These are phyloP conservation scores for Caenorhabditis sp. DNA, from an alignment of 2,888 invertebrate genomes.

Conservation along the genomic window DNA sequence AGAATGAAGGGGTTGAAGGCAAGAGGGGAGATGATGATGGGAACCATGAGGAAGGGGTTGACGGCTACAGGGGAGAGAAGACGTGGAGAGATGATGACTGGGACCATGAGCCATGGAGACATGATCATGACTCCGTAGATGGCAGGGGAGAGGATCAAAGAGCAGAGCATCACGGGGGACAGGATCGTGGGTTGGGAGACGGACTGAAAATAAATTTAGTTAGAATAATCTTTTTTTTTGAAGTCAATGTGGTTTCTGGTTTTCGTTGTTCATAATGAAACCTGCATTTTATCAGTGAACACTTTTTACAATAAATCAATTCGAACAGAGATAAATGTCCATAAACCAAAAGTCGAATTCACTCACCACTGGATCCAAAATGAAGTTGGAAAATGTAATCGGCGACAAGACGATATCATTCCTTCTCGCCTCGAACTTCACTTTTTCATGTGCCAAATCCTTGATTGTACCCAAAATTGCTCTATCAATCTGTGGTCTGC, in stretches of 20 bases:
- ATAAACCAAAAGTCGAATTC: not conserved
- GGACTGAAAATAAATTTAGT: constrained; percentile 25
- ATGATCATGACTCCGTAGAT: constrained; percentile 65
- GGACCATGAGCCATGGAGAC: constrained; percentile 75
- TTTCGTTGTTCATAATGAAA: too few species aligned
- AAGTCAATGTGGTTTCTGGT: not conserved
- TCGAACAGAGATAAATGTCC: too few species aligned
- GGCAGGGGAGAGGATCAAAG: constrained; percentile 65
- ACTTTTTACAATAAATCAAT: too few species aligned
- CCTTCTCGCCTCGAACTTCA: constrained; percentile 60
- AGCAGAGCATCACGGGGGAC: constrained; percentile 59
- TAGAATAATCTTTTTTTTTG: not conserved
- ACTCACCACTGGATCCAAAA: constrained; percentile 59
- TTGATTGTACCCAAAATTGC: constrained; percentile 64
- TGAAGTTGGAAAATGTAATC: constrained; percentile 49
- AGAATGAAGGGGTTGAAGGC: constrained; percentile 72
- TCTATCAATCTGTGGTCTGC: constrained; percentile 44
- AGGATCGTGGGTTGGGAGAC: constrained; percentile 63
- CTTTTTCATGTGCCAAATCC: constrained; percentile 63
- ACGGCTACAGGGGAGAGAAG: constrained; percentile 61
- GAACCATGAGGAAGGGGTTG: constrained; percentile 70
- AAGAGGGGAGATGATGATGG: constrained; percentile 73
- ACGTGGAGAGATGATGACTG: constrained; percentile 66
- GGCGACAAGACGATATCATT: constrained; percentile 70
- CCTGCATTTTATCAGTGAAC: too few species aligned